Percentiles rank a stretch among this genome's conserved stretches.
phyloP scores from a whole-genome alignment of 2,797 vertebrate genomes.

The Sebastes jordani region DNA sequence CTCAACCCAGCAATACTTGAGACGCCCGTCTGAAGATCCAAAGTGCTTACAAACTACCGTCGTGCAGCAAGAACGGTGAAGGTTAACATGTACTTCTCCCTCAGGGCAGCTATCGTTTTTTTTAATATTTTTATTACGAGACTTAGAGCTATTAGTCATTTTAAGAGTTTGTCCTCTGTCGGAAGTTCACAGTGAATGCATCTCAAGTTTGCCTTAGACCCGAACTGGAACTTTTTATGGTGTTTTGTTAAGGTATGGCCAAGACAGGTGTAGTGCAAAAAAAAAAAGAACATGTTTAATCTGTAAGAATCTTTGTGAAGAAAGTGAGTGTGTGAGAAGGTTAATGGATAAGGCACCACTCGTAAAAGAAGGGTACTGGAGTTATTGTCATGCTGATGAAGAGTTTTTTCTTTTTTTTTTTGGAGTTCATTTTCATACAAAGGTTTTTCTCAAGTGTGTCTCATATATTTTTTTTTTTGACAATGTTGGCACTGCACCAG shows the following conservation, averaged over 20 bases:
- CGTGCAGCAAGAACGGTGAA: constrained; percentile 47
- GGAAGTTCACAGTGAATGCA: constrained; percentile 63
- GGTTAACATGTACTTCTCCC: constrained; percentile 61
- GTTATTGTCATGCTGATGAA: constrained; percentile 39
- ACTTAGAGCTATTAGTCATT: constrained; percentile 46
- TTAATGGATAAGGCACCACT: constrained; percentile 24
- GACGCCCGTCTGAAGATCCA: constrained; percentile 72
- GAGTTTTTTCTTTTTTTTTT: constrained; percentile 12
- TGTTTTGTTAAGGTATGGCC: constrained; percentile 54
- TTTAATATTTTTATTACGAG: constrained; percentile 34
- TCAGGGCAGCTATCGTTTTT: constrained; percentile 73
- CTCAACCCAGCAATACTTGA: constrained; percentile 65
- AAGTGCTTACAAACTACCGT: constrained; percentile 73
- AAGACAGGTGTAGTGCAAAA: constrained; percentile 40
- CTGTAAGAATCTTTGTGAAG: constrained; percentile 39
- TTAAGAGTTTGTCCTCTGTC: constrained; percentile 47
- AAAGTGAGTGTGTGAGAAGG: constrained; percentile 39
- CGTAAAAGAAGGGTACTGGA: constrained; percentile 55
- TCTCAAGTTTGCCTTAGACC: constrained; percentile 79
- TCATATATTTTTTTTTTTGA: background rate
- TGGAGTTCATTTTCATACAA: constrained; percentile 34
- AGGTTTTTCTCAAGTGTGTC: constrained; percentile 40
- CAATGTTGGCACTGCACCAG: constrained; percentile 50
- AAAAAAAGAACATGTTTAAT: constrained; percentile 14
- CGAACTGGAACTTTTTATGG: constrained; percentile 73